Conservation (phyloP, 2,113 vertebrate species). For the Cyrtonyx montezumae region DNA sequence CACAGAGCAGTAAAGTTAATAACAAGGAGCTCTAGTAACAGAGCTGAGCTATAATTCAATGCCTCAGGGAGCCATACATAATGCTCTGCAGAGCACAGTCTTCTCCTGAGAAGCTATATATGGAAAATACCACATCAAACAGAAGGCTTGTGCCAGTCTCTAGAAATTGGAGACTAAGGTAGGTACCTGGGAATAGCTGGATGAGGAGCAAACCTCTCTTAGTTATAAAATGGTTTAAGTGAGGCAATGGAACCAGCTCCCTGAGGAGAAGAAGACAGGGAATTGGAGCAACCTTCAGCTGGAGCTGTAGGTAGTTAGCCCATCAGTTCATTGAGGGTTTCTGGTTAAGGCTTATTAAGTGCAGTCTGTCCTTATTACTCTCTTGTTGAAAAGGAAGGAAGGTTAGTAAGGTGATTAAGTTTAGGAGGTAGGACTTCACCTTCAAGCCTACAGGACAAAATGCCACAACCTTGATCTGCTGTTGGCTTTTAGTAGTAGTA, state of each 20-base stretch:
- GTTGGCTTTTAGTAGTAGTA: neutral
- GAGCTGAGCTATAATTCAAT: neutral
- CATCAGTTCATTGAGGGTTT: neutral
- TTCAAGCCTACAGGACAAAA: neutral
- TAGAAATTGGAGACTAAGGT: neutral
- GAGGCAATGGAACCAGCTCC: neutral
- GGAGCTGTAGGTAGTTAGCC: neutral
- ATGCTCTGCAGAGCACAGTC: rapidly evolving
- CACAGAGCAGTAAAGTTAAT: neutral
- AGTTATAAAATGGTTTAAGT: neutral
- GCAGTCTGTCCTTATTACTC: neutral
- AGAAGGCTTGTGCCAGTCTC: neutral
- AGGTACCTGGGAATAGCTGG: neutral
- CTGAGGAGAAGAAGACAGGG: neutral
- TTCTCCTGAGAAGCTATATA: neutral
- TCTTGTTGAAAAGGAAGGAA: neutral
- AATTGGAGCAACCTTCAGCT: neutral
- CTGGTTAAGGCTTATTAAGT: neutral
- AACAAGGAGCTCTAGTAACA: neutral
- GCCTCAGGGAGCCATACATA: rapidly evolving
- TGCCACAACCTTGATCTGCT: neutral
- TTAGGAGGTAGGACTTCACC: neutral
- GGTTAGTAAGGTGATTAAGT: neutral
- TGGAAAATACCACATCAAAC: neutral
- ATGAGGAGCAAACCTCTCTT: neutral